Conservation (phyloP, 2,113 vertebrate species). For the Tragelaphus scriptus region DNA sequence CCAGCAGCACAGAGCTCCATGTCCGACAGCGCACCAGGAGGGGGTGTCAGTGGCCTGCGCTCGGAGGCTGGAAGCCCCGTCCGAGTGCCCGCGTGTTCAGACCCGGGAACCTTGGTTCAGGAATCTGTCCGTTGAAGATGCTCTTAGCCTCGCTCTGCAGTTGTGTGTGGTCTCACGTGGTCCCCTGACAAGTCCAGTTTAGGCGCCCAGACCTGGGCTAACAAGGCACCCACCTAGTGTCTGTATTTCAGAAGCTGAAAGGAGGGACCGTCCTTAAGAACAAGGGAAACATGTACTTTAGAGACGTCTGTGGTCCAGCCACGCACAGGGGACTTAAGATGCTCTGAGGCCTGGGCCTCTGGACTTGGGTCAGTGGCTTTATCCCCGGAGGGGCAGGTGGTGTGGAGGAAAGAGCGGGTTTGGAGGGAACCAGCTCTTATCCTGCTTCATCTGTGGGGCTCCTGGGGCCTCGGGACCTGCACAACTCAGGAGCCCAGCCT, state of each 20-base stretch:
- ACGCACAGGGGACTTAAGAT: accelerated
- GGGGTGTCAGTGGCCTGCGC: accelerated
- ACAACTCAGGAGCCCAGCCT: accelerated
- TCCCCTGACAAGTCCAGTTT: background rate
- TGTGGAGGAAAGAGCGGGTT: background rate
- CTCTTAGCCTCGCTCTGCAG: background rate
- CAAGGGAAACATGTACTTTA: background rate
- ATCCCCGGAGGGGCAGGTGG: too few species aligned
- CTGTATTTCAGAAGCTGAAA: background rate
- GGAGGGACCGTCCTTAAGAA: background rate
- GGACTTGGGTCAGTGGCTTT: background rate
- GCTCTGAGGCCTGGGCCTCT: background rate
- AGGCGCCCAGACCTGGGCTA: too few species aligned
- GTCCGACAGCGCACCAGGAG: too few species aligned
- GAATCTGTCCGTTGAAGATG: background rate
- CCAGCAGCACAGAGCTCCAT: accelerated
- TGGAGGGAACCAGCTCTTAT: background rate
- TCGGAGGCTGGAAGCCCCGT: accelerated
- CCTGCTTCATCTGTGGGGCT: background rate
- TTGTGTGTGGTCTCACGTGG: too few species aligned
- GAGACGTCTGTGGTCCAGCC: accelerated
- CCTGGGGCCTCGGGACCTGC: too few species aligned
- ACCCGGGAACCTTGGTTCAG: background rate
- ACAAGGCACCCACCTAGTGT: background rate
- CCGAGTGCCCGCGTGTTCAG: accelerated